Evolutionary conservation across 1,140 invertebrate genomes (phyloP), one percentile per base, ranked within the genome.

Genomic region (Tribolium madens): DNA sequence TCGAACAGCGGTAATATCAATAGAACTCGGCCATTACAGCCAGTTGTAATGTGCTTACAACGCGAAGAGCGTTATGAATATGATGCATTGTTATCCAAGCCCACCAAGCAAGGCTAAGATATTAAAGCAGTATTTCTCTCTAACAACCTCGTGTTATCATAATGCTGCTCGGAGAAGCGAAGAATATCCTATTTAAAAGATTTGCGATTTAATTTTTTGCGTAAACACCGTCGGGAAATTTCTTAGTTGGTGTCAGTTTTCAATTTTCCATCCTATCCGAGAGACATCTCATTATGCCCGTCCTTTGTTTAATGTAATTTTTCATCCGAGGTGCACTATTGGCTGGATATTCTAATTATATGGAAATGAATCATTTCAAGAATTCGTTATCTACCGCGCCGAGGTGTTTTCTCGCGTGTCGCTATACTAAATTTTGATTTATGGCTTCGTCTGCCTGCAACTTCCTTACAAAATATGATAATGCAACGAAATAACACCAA

Each of bases 71-170:
- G 77, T 79, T 80, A 80, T 79, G 80, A 82, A 83, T 81, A 83
- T 84, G 82, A 84, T 81, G 81, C 80, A 83, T 84, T 83, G 80
- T 82, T 83, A 80, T 81, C 78, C 80, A 75, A 69, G 78, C 46
- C 70, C 70, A 77, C 76, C 73, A 73, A 70, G 53, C 72, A 71
- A 68, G 18, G 73, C 80, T 81, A 75, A 82, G 80, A 83, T 81
- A 80, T 83, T 82, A 82, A 79, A 76, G 79, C 78, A 80, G 80
- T 84, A 83, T 81, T 83, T 80, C 81, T 82, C 75, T 75, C 76
- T 82, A 81, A 82, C 81, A 79, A 82, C 80, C 76, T 48, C 57
- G 57, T 76, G 76, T 81, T 81, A 83, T 80, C 81, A 77, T 81
- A 81, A 83, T 83, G 80, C 76, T 77, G 60, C 76, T 78, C 76